Base-by-base conservation (phyloP, 2,888 invertebrate species). In the Eupithecia inturbata region DNA sequence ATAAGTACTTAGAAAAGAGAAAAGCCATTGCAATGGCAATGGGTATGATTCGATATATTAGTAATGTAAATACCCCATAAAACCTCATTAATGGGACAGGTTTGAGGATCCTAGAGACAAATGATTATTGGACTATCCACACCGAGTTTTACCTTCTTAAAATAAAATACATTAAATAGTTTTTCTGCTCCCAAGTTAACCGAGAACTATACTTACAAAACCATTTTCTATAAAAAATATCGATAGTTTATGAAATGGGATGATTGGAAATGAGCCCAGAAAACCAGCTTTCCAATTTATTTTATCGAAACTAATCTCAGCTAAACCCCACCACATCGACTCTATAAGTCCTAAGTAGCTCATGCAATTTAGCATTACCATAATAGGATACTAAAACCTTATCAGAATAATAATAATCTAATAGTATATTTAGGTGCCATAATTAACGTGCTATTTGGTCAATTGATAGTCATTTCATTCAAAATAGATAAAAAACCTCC, bases 271-370 rank as follows among this genome's bases (percentile, higher is more conserved):
- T 71, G 67, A 68, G 67, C 22, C 22, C 45, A 7, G 63, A 28
- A 64, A 68, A 72, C 45, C 33, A 31, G 67, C 22, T 72, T 68
- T 63, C 72, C 68, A 68, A 72, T 62, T 68, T 68, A 72, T 72
- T 57, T 67, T 64, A 69, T 63, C 49, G 22, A 67, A 33, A 63
- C 72, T 31, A 41, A 72, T 45, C 67, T 67, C 33, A 26, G 75
- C 70, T 66, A 26, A 62, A 31, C 45, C 22, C 22, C 57, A 53
- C 26, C 45, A 69, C 28, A 60, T 19, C 26, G 53, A 64, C 64
- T 69, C 57, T 22, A 41, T 45, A 67, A 71, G 36, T 60, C 63
- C 70, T 67, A 67, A 67, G 67, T 70, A 67, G 67, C 53, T 67
- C 26, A 39, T 70, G 39, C 63, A 62, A 53, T 73, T 68, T 41